A percentile compares a stretch with the other conserved stretches of the same genome.
Evolutionary conservation across 2,797 vertebrate genomes (phyloP).

Genomic region (Gephyroberyx darwinii): DNA sequence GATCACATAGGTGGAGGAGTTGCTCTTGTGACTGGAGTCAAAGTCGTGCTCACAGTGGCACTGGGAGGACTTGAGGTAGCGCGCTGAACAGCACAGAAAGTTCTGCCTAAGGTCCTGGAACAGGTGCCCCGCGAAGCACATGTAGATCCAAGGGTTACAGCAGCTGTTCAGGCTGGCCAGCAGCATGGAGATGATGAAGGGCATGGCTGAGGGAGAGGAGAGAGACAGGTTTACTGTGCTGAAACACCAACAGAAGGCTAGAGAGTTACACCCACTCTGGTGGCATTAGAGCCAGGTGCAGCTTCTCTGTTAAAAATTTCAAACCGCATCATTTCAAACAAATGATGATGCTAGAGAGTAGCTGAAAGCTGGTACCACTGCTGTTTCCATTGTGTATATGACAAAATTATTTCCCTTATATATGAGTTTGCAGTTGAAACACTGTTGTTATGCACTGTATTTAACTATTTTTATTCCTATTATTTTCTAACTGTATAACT

Average conservation of each 20-base stretch:
- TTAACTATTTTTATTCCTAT: background rate
- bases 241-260: background rate
- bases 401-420: background rate
- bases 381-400: background rate
- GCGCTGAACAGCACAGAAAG: constrained; percentile 88
- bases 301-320: background rate
- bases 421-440: no score
- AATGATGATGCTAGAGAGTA: background rate
- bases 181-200: constrained; percentile 93
- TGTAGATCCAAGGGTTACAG: constrained; percentile 99
- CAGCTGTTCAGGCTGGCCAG: constrained; percentile 99
- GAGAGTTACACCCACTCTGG: background rate
- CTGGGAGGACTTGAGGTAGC: constrained; percentile 82
- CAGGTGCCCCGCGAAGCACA: constrained; percentile 96
- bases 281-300: background rate
- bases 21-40: constrained; percentile 90
- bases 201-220: constrained; percentile 78
- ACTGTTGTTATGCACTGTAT: no score
- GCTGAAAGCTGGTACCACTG: background rate
- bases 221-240: constrained; percentile 21
- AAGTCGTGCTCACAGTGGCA: constrained; percentile 85
- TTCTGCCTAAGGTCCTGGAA: constrained; percentile 92
- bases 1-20: constrained; percentile 90
- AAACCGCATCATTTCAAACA: no score
- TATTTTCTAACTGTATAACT: background rate